Evolutionary conservation across 2,113 vertebrate genomes (phyloP).

Genomic region (Pipa parva): DNA sequence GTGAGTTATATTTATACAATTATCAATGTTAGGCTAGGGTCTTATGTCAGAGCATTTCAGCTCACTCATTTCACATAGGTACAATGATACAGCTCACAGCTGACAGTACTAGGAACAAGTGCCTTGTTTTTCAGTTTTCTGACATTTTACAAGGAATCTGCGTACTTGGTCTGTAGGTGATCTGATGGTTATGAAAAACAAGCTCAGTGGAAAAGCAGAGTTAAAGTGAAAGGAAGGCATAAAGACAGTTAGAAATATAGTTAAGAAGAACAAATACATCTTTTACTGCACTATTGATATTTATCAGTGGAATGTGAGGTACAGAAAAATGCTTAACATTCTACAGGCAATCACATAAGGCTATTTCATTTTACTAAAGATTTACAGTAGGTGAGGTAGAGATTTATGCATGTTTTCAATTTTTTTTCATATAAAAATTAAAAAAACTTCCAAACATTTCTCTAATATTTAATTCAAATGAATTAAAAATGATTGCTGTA

Average conservation of each 20-base stretch:
- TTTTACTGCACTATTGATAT: no score
- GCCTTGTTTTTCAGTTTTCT: constrained; percentile 15
- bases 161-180: constrained; percentile 21
- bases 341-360: no score
- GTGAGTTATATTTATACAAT: constrained; percentile 5
- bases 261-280: no score
- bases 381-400: no score
- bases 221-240: neutral
- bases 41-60: constrained; percentile 21
- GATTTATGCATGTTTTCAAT: no score
- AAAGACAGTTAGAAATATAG: constrained; percentile 7
- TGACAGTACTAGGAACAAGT: constrained; percentile 10
- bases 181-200: constrained; percentile 28
- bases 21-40: constrained; percentile 20
- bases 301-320: no score
- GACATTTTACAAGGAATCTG: constrained; percentile 28
- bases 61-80: constrained; percentile 21
- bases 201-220: constrained; percentile 13
- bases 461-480: no score
- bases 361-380: no score
- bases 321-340: no score
- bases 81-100: constrained; percentile 6
- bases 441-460: no score
- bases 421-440: no score
- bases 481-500: no score